Evolutionary conservation across 2,888 invertebrate genomes (phyloP).

Genomic region (Rhagophthalmus giganteus): DNA sequence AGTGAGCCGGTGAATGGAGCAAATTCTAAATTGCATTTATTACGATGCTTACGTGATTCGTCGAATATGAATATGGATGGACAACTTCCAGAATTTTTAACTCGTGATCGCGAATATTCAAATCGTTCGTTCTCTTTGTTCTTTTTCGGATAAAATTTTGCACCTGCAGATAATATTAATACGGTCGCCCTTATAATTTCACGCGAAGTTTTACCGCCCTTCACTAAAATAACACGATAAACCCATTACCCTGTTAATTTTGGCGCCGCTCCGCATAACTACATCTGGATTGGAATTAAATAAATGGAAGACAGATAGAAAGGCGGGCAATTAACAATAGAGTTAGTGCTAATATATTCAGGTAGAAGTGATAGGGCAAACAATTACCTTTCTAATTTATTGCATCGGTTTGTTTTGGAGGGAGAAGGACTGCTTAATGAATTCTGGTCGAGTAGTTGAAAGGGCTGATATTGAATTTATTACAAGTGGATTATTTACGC

Average conservation of each 20-base stretch:
- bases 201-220: conserved; percentile 21
- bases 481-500: conserved; percentile 41
- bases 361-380: conserved; percentile 45
- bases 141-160: conserved; percentile 28
- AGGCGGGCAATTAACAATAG: conserved; percentile 40
- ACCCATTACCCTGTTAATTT: conserved; percentile 32
- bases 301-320: conserved; percentile 36
- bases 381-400: conserved; percentile 46
- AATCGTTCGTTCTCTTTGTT: conserved; percentile 39
- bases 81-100: conserved; percentile 40
- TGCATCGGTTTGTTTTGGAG: conserved; percentile 43
- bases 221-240: conserved; percentile 26
- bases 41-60: conserved; percentile 44
- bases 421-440: conserved; percentile 43
- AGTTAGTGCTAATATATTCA: conserved; percentile 45
- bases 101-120: conserved; percentile 43
- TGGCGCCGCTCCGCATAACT: conserved; percentile 29
- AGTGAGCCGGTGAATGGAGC: conserved; percentile 36
- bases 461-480: conserved; percentile 45
- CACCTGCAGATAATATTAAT: conserved; percentile 44
- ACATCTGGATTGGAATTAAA: conserved; percentile 30
- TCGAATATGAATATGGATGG: conserved; percentile 40
- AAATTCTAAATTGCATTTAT: conserved; percentile 45
- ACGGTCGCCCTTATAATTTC: conserved; percentile 23
- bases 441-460: conserved; percentile 43